Evolutionary conservation across 1,140 invertebrate species (phyloP).

Genomic region (Leptopilina boulardi): DNA sequence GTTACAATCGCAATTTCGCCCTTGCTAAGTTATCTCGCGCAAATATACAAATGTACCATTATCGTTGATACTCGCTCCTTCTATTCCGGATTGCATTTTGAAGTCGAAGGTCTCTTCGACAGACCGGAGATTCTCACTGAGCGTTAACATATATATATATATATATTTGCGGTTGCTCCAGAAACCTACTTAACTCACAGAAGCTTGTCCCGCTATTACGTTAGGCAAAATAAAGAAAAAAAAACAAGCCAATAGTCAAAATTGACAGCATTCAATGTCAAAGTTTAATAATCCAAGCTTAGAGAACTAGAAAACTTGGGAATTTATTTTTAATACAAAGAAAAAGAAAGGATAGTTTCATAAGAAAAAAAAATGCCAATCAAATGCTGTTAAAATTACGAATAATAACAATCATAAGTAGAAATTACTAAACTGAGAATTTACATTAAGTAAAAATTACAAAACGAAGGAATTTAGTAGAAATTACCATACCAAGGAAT

Average conservation of each 20-base stretch:
- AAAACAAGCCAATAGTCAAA: background rate
- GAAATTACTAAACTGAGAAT: too few relatives aligned
- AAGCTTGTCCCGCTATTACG: constrained; percentile 45
- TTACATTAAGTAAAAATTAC: too few relatives aligned
- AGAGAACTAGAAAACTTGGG: too few relatives aligned
- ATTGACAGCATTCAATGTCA: background rate
- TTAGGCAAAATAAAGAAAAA: constrained; percentile 18
- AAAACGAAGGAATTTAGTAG: too few relatives aligned
- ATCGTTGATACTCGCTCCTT: constrained; percentile 8
- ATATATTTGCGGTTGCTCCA: constrained; percentile 44
- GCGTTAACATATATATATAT: constrained; percentile 12
- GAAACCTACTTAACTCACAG: constrained; percentile 44
- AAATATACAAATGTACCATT: constrained; percentile 19
- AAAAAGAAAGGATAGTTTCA: too few relatives aligned
- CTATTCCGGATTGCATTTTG: constrained; percentile 38
- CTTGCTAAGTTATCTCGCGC: constrained; percentile 45
- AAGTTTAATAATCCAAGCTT: background rate
- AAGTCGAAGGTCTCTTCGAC: constrained; percentile 10
- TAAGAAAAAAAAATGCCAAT: too few relatives aligned
- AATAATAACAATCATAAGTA: too few relatives aligned
- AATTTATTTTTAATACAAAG: too few relatives aligned
- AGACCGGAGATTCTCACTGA: constrained; percentile 27
- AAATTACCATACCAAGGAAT: too few relatives aligned
- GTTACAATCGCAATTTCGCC: constrained; percentile 36
- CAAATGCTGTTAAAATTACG: too few relatives aligned